Conservation (phyloP, 2,888 invertebrate species). For the Orthonychiurus folsomi region DNA sequence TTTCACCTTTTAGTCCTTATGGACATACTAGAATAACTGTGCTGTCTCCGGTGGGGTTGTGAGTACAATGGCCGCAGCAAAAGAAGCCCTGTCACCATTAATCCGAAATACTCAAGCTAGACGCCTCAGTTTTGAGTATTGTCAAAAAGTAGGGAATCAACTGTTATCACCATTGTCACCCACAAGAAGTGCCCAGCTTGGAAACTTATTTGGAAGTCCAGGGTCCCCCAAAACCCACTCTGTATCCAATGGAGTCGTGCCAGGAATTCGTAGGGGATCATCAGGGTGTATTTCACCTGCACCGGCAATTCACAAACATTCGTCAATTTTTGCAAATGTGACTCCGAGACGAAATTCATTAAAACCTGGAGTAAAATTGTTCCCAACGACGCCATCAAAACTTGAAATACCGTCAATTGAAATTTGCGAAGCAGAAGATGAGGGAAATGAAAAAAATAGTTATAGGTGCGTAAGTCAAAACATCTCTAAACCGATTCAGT, state of each 20-base stretch:
- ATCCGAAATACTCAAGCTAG: constrained; percentile 22
- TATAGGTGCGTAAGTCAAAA: no score
- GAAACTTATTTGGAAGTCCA: background rate
- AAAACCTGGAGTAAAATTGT: no score
- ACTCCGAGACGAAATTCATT: no score
- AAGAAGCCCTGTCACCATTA: constrained; percentile 33
- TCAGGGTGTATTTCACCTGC: background rate
- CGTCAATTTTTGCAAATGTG: no score
- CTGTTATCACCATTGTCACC: constrained; percentile 23
- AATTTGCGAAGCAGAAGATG: no score
- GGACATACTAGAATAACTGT: no score
- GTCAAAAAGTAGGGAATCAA: constrained; percentile 31
- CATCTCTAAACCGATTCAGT: no score
- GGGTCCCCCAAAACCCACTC: background rate
- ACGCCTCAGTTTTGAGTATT: constrained; percentile 32
- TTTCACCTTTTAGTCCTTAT: no score
- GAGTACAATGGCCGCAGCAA: constrained; percentile 23
- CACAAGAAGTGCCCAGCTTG: background rate
- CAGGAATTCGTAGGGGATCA: background rate
- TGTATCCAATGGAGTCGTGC: background rate
- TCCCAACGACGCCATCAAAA: no score
- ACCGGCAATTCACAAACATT: background rate
- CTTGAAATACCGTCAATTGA: no score
- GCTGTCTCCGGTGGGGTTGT: no score
- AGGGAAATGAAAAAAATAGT: no score